Base-by-base conservation (phyloP, 2,113 vertebrate genomes). In the Alligator sinensis region DNA sequence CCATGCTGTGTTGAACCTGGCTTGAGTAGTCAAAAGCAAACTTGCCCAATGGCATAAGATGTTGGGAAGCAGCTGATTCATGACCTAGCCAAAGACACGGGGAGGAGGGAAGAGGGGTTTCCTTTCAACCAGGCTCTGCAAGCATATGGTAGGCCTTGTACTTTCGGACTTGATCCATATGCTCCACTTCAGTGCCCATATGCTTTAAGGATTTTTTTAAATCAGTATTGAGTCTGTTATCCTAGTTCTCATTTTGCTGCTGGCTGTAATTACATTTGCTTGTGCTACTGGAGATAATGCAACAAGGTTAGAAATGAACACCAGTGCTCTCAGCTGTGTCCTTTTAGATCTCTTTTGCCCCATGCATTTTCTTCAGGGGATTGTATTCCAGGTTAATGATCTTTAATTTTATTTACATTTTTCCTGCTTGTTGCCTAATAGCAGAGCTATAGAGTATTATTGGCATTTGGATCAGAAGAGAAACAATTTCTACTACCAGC, bases 21-120 rank as follows among this genome's bases (percentile, higher is more conserved):
- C 95, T 94, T 94, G 97, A 98, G 97, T 98, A 98, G 97, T 98
- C 97, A 98, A 97, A 94, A 95, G 78, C 93, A 97, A 97, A 97
- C 96, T 96, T 94, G 95, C 94, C 94, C 66, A 82, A 94, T 96
- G 97, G 93, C 72, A 94, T 86, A 95, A 95, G 96, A 96, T 95
- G 95, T 86, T 97, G 97, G 93, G 89, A 97, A 97, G 96, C 38
- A 68, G 97, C 96, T 98, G 98, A 98, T 98, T 98, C 95, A 68
- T 98, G 97, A 98, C 96, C 96, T 93, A 97, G 97, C 96, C 97
- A 96, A 95, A 98, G 97, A 97, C 93, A 93, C 82, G 3, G 54
- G 97, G 97, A 98, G 93, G 96, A 97, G 91, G 92, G 92, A 97
- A 94, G 1, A 57, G 96, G 89, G 84, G 87, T 96, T 96, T 95